Percentiles rank a stretch among this genome's conserved stretches.
phyloP scores from a whole-genome alignment of 2,888 invertebrate genomes.

The Plagiodera versicolora region DNA sequence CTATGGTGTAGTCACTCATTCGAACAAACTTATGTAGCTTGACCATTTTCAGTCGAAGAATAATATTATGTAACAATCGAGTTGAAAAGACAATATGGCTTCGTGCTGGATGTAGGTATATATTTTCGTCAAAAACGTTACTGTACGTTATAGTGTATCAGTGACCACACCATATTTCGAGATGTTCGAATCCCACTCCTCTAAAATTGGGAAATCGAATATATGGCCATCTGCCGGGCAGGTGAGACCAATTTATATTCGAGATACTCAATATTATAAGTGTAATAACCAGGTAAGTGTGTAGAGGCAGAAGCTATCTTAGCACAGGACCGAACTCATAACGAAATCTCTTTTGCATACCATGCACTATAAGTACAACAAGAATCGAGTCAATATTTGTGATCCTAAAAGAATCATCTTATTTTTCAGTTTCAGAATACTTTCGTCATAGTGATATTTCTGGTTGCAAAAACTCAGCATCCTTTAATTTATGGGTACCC shows the following conservation, averaged over 20 bases:
- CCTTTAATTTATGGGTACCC: too few species aligned
- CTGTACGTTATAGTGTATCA: background rate
- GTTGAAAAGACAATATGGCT: too few species aligned
- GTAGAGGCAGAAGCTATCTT: conserved; percentile 16
- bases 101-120: too few species aligned
- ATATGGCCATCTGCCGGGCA: conserved; percentile 29
- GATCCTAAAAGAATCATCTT: too few species aligned
- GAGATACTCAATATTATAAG: conserved; percentile 31
- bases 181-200: conserved; percentile 7
- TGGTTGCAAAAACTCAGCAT: too few species aligned
- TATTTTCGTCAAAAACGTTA: too few species aligned
- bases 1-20: background rate
- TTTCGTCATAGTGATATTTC: too few species aligned
- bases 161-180: conserved; percentile 1
- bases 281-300: conserved; percentile 26
- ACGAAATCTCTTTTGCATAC: background rate
- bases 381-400: too few species aligned
- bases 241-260: conserved; percentile 30
- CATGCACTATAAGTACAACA: too few species aligned
- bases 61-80: background rate
- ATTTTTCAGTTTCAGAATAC: too few species aligned
- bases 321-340: conserved; percentile 17
- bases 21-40: background rate
- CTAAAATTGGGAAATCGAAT: conserved; percentile 21
- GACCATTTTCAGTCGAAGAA: background rate